A percentile compares a stretch with the other conserved stretches of the same genome.
Evolutionary conservation across 1,140 invertebrate genomes (phyloP).

Genomic region (Drosophila novamexicana): DNA sequence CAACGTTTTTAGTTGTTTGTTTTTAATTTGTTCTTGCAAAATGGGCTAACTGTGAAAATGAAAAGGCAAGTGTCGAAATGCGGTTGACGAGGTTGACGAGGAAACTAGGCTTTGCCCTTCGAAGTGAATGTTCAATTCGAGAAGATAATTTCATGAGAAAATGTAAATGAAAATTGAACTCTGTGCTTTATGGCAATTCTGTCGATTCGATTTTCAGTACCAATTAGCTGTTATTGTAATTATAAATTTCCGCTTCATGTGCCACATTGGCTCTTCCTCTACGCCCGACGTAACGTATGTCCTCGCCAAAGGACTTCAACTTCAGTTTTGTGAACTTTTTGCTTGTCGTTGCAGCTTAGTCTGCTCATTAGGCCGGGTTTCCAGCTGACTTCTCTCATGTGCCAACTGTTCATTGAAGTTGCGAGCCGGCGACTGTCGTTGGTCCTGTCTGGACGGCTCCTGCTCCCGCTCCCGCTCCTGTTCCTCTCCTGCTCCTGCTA

Average conservation of each 20-base stretch:
- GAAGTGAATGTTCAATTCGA: too few species aligned
- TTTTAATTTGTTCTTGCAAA: too few species aligned
- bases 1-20: too few species aligned
- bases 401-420: not conserved
- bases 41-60: too few species aligned
- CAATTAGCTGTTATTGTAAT: not conserved
- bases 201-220: too few species aligned
- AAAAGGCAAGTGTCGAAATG: too few species aligned
- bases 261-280: too few species aligned
- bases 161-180: too few species aligned
- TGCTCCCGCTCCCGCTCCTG: not conserved
- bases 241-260: not conserved
- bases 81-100: too few species aligned
- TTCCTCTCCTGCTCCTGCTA: conserved; percentile 1
- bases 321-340: conserved; percentile 10
- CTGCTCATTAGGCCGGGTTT: conserved; percentile 7
- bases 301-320: not conserved
- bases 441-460: not conserved
- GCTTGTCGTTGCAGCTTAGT: not conserved
- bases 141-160: too few species aligned
- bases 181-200: too few species aligned
- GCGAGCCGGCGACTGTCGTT: not conserved
- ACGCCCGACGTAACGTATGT: not conserved
- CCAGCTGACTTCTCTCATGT: not conserved
- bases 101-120: too few species aligned